These are phyloP conservation scores for Meles meles DNA, from an alignment of 2,113 vertebrate species.

Conservation along the genomic window DNA sequence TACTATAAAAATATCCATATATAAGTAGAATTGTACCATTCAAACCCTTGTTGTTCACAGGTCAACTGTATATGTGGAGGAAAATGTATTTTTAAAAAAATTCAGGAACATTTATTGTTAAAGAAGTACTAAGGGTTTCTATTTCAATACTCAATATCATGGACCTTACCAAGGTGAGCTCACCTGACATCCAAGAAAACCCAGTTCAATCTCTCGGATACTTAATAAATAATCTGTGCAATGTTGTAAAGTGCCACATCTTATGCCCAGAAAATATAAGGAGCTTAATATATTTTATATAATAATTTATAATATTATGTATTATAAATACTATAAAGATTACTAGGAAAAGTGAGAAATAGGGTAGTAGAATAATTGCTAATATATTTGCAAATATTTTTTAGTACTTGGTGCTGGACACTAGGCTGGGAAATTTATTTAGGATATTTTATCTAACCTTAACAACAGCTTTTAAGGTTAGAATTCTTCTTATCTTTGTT, in stretches of 20 bases:
- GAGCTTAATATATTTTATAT: too few species aligned
- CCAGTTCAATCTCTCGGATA: not conserved
- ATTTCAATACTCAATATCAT: not conserved
- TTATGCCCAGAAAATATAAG: not conserved
- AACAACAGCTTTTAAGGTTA: not conserved
- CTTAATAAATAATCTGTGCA: not conserved
- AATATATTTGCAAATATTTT: not conserved
- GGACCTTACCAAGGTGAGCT: not conserved
- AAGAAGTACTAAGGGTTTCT: conserved; percentile 22
- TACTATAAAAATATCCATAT: not conserved
- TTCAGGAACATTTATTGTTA: not conserved
- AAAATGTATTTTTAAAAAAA: not conserved
- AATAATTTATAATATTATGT: too few species aligned
- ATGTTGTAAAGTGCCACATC: not conserved
- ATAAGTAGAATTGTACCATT: not conserved
- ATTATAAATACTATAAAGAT: not conserved
- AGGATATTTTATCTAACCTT: conserved; percentile 25
- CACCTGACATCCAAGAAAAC: not conserved
- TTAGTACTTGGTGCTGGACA: not conserved
- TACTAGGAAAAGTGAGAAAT: not conserved
- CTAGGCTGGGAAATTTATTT: not conserved
- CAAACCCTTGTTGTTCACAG: not conserved
- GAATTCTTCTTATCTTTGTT: conserved; percentile 25
- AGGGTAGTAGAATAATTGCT: not conserved
- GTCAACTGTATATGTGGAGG: not conserved